A percentile compares a stretch with the other conserved stretches of the same genome.
Conservation (phyloP, 2,797 vertebrate species). For the Etheostoma nigrum region DNA sequence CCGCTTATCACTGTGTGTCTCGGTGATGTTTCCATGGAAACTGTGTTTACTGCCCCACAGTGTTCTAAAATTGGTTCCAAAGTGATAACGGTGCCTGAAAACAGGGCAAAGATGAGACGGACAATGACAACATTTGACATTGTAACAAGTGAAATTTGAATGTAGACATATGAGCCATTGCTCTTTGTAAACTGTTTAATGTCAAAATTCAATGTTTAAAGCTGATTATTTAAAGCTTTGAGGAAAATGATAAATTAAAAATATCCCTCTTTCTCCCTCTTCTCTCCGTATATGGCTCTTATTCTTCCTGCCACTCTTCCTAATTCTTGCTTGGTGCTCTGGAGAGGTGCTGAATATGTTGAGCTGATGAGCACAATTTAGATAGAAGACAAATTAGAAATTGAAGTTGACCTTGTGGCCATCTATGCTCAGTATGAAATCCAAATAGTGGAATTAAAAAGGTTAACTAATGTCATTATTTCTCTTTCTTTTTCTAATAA, state of each 20-base stretch:
- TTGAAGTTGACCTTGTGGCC: slow-evolving; percentile 68
- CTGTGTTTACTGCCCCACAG: slow-evolving; percentile 88
- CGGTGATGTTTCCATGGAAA: slow-evolving; percentile 92
- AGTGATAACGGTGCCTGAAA: slow-evolving; percentile 87
- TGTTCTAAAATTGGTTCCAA: slow-evolving; percentile 88
- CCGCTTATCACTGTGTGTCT: slow-evolving; percentile 87
- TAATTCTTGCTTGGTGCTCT: slow-evolving; percentile 41
- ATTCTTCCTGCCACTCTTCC: slow-evolving; percentile 22
- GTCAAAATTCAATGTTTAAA: background rate
- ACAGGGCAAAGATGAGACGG: slow-evolving; percentile 76
- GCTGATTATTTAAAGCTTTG: slow-evolving; percentile 19
- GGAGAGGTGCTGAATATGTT: slow-evolving; percentile 48
- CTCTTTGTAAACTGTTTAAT: background rate
- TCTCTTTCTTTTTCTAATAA: slow-evolving; percentile 51
- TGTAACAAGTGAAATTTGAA: slow-evolving; percentile 69
- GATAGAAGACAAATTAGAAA: slow-evolving; percentile 70
- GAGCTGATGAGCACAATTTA: slow-evolving; percentile 61
- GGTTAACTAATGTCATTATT: slow-evolving; percentile 61
- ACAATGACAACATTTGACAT: slow-evolving; percentile 77
- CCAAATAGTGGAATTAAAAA: slow-evolving; percentile 60
- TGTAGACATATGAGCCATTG: background rate
- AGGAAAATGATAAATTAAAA: slow-evolving; percentile 29
- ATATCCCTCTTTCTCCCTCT: background rate
- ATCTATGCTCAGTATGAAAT: slow-evolving; percentile 51
- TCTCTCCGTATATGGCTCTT: slow-evolving; percentile 1